A percentile compares a stretch with the other conserved stretches of the same genome.
Evolutionary conservation across 2,113 vertebrate genomes (phyloP).

Genomic region (Pseudonaja textilis): DNA sequence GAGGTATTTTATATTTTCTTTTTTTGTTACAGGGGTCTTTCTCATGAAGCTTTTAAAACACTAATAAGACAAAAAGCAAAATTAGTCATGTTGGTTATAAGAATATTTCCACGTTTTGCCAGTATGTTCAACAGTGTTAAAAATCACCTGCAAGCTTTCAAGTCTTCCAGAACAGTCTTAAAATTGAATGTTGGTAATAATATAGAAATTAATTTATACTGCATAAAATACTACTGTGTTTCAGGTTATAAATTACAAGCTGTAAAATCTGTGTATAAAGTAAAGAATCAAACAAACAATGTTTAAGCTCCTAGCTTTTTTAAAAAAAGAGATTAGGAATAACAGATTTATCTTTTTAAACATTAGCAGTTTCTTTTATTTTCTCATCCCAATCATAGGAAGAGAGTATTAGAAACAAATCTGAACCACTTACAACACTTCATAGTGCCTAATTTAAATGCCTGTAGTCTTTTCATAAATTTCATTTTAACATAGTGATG

Average conservation of each 20-base stretch:
- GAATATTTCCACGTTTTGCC: not conserved
- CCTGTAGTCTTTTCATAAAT: not conserved
- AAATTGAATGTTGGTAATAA: not conserved
- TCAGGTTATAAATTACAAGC: not conserved
- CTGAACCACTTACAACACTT: not conserved
- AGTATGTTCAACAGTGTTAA: not conserved
- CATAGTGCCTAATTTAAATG: not conserved
- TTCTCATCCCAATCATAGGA: not conserved
- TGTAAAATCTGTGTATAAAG: not conserved
- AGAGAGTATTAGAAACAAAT: not conserved
- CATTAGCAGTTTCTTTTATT: not conserved
- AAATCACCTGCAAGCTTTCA: not conserved
- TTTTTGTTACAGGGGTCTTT: not conserved
- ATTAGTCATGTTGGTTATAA: not conserved
- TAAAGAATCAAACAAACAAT: not conserved
- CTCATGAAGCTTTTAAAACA: not conserved
- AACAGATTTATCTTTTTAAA: not conserved
- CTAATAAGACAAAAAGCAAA: not conserved
- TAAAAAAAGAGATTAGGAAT: not conserved
- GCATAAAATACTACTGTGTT: not conserved
- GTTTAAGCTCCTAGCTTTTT: not conserved
- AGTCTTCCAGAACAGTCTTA: not conserved
- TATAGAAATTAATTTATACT: not conserved
- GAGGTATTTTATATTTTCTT: not conserved
- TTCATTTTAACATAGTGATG: not conserved